phyloP scores from a whole-genome alignment of 2,888 invertebrate genomes.

The Mythimna impura region DNA sequence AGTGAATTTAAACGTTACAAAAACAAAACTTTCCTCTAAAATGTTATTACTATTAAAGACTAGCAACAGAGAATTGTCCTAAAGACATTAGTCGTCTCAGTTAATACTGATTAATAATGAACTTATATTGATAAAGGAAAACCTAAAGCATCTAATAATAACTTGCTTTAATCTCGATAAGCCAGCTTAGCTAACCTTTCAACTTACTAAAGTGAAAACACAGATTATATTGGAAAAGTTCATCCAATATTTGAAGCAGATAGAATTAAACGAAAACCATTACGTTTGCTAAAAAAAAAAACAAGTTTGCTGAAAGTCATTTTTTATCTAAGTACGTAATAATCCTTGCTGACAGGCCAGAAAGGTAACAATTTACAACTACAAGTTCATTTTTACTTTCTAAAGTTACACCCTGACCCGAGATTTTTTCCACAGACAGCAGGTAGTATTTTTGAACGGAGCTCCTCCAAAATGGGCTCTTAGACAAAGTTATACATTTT shows the following conservation, averaged over 20 bases:
- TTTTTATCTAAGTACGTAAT: conserved; percentile 34
- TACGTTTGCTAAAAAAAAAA: conserved; percentile 10
- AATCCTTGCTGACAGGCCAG: conserved; percentile 48
- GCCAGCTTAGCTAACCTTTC: conserved; percentile 20
- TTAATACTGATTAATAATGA: conserved; percentile 17
- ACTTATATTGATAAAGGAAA: conserved; percentile 9
- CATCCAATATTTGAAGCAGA: conserved; percentile 32
- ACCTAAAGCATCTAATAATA: background rate
- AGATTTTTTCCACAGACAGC: conserved; percentile 44
- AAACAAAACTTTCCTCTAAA: too few species aligned
- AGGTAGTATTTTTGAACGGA: conserved; percentile 55
- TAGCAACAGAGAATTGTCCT: too few species aligned
- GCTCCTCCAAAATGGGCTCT: conserved; percentile 59
- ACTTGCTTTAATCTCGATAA: conserved; percentile 19
- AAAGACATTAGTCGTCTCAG: too few species aligned
- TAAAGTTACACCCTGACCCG: conserved; percentile 29
- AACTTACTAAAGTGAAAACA: conserved; percentile 30
- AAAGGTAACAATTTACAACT: conserved; percentile 53
- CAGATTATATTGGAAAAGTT: conserved; percentile 44
- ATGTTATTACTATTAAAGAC: too few species aligned
- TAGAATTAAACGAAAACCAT: conserved; percentile 40
- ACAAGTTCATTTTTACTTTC: conserved; percentile 56
- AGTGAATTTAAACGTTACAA: too few species aligned
- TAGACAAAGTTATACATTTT: conserved; percentile 62
- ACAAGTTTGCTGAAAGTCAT: conserved; percentile 24